phyloP scores from a whole-genome alignment of 2,113 vertebrate genomes.

The Ceratotherium simum region DNA sequence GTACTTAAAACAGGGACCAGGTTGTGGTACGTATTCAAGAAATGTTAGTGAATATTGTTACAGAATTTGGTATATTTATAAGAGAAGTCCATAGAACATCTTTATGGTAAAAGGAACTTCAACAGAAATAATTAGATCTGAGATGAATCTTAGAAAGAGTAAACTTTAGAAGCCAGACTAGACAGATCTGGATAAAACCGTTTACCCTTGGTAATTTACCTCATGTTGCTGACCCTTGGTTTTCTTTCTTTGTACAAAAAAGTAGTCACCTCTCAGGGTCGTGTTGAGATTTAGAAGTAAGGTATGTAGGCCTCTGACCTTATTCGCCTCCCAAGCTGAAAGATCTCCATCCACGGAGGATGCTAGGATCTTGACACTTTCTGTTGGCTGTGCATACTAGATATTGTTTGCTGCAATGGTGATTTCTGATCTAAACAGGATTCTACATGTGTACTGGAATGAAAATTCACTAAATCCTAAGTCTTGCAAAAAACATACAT shows the following conservation, averaged over 20 bases:
- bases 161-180: not conserved
- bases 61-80: not conserved
- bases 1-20: not conserved
- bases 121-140: not conserved
- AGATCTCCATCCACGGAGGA: fast-evolving
- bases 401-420: not conserved
- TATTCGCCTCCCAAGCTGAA: not conserved
- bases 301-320: not conserved
- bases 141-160: not conserved
- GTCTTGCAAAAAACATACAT: not conserved
- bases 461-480: not conserved
- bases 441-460: not conserved
- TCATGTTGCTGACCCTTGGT: not conserved
- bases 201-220: not conserved
- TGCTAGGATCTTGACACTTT: no score
- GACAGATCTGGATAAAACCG: not conserved
- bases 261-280: not conserved
- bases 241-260: not conserved
- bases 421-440: not conserved
- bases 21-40: not conserved
- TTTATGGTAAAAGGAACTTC: not conserved
- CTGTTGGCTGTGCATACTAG: not conserved
- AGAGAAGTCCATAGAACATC: not conserved
- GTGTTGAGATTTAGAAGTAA: not conserved
- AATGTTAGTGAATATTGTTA: not conserved